A percentile compares a stretch with the other conserved stretches of the same genome.
Conservation (phyloP, 2,797 vertebrate genomes). For the Danio albolineatus region DNA sequence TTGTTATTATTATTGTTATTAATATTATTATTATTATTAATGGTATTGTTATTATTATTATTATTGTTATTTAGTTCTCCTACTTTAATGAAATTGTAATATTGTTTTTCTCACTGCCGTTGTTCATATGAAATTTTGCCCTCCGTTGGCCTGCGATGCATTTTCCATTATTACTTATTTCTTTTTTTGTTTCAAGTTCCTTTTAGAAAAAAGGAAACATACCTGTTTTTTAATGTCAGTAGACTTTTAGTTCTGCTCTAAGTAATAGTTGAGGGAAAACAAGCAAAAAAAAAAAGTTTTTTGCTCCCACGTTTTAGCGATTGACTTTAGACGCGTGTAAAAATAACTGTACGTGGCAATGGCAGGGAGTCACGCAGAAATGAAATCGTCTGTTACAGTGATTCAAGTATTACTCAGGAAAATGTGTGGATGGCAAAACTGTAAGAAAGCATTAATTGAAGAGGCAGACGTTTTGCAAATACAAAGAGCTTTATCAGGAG, state of each 20-base stretch:
- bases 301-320: slow-evolving; percentile 85
- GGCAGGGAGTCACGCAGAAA: slow-evolving; percentile 93
- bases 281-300: slow-evolving; percentile 70
- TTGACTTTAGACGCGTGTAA: slow-evolving; percentile 85
- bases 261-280: slow-evolving; percentile 63
- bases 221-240: slow-evolving; percentile 65
- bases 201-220: slow-evolving; percentile 64
- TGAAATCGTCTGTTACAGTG: slow-evolving; percentile 85
- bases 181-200: slow-evolving; percentile 60
- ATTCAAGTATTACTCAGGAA: slow-evolving; percentile 88
- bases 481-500: slow-evolving; percentile 60
- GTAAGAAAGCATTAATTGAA: slow-evolving; percentile 68
- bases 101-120: slow-evolving; percentile 72
- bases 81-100: slow-evolving; percentile 81
- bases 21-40: slow-evolving; percentile 76
- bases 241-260: slow-evolving; percentile 83
- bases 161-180: slow-evolving; percentile 75
- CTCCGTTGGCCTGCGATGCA: slow-evolving; percentile 68
- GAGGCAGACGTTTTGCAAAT: slow-evolving; percentile 71
- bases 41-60: slow-evolving; percentile 78
- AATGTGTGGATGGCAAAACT: slow-evolving; percentile 72
- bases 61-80: slow-evolving; percentile 80
- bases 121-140: slow-evolving; percentile 69
- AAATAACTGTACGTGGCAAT: slow-evolving; percentile 74
- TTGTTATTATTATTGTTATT: slow-evolving; percentile 78